A percentile compares a stretch with the other conserved stretches of the same genome.
Conservation (phyloP, 2,797 vertebrate species). For the Danionella dracula region DNA sequence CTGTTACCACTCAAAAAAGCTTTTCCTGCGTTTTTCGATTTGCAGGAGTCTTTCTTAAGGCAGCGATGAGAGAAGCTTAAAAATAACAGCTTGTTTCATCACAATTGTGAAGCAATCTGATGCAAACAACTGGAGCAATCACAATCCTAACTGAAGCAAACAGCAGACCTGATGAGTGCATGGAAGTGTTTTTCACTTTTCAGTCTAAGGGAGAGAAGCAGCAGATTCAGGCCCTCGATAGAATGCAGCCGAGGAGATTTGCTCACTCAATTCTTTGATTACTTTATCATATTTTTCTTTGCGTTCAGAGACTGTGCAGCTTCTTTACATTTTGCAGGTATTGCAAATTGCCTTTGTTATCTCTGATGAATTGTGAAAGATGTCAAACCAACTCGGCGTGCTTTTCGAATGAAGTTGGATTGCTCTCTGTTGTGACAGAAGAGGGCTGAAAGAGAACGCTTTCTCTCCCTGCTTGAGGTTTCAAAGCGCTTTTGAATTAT, state of each 20-base stretch:
- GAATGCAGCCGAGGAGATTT: constrained; percentile 1
- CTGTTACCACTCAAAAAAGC: constrained; percentile 8
- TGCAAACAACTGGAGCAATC: constrained; percentile 18
- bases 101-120: constrained; percentile 14
- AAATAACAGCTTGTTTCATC: constrained; percentile 19
- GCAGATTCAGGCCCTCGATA: not conserved
- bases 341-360: constrained; percentile 45
- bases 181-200: not conserved
- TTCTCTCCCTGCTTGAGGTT: constrained; percentile 43
- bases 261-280: constrained; percentile 12
- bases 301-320: not conserved
- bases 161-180: not conserved
- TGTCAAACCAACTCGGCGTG: constrained; percentile 43
- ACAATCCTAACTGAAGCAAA: constrained; percentile 1
- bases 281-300: constrained; percentile 19
- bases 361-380: constrained; percentile 42
- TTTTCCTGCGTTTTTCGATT: not conserved
- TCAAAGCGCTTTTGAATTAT: constrained; percentile 51
- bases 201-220: not conserved
- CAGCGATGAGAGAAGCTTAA: constrained; percentile 14
- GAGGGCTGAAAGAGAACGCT: constrained; percentile 45
- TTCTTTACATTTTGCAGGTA: constrained; percentile 20
- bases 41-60: constrained; percentile 5
- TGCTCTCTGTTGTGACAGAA: constrained; percentile 51
- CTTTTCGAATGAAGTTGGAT: constrained; percentile 32